Base-by-base conservation (phyloP, 2,888 invertebrate species). In the Pristionchus mayeri region DNA sequence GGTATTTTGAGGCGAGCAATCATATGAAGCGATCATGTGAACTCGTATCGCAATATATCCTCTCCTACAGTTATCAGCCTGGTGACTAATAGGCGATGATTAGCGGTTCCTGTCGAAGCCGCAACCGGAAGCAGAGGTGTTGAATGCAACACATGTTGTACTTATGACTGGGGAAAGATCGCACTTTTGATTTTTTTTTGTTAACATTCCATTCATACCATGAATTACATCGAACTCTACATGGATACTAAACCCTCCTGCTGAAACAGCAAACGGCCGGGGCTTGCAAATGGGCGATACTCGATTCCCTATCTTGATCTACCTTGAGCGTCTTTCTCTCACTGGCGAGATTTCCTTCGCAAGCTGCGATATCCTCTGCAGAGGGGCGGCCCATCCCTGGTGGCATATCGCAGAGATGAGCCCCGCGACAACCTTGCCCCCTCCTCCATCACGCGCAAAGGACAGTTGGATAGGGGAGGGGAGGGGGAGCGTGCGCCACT, bases 231-330 rank as follows among this genome's bases (percentile, higher is more conserved):
- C n/a, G n/a, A n/a, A n/a, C n/a, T n/a, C n/a, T n/a, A n/a, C n/a
- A n/a, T n/a, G n/a, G n/a, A n/a, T n/a, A n/a, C n/a, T n/a, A n/a
- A n/a, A n/a, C n/a, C n/a, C n/a, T n/a, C n/a, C n/a, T n/a, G n/a
- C n/a, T n/a, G n/a, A n/a, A n/a, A n/a, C n/a, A n/a, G n/a, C n/a
- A n/a, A n/a, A n/a, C n/a, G n/a, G n/a, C n/a, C n/a, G n/a, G n/a
- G n/a, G n/a, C n/a, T n/a, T n/a, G n/a, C n/a, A n/a, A n/a, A n/a
- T n/a, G n/a, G n/a, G n/a, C n/a, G n/a, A n/a, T n/a, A n/a, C n/a
- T 3, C 13, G 63, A 63, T 34, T 34, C 63, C 30, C 71, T 71
- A 71, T 71, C 71, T 71, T 40, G 71, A 71, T 71, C 71, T 71
- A 71, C 44, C 71, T 71, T 24, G 71, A 34, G 24, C 71, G 13